Evolutionary conservation across 2,888 invertebrate genomes (phyloP).

Genomic region (Callimorpha dominula): DNA sequence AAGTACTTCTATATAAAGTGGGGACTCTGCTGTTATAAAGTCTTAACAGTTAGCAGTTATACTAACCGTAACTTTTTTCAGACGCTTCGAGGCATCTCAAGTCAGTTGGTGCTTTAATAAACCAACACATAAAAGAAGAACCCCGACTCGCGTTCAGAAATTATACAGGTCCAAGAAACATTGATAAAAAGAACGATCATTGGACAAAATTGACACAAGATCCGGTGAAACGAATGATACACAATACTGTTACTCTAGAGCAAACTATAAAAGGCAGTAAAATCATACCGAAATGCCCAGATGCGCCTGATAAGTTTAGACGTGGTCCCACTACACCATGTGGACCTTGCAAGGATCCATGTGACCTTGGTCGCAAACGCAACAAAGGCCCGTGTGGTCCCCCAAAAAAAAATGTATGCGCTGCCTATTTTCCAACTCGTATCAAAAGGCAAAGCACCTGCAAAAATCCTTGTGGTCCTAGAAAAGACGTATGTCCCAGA

Average conservation of each 20-base stretch:
- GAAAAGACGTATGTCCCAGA: neutral
- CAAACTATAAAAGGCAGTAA: neutral
- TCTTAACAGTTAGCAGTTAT: neutral
- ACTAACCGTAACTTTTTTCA: conserved; percentile 6
- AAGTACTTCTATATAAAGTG: too few species aligned
- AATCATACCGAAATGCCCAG: conserved; percentile 2
- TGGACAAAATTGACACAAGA: neutral
- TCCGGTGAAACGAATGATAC: neutral
- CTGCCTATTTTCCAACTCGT: neutral
- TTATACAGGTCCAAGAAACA: neutral
- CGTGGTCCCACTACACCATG: conserved; percentile 11
- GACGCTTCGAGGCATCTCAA: neutral
- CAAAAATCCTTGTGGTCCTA: neutral
- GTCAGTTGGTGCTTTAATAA: conserved; percentile 6
- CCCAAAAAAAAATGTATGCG: neutral
- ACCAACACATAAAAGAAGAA: neutral
- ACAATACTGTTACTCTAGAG: neutral
- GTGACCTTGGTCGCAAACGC: neutral
- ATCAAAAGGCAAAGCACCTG: neutral
- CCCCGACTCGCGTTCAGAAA: neutral
- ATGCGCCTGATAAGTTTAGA: neutral
- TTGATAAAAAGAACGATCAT: neutral
- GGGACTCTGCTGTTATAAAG: too few species aligned
- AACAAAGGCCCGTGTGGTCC: neutral
- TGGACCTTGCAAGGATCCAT: neutral